These are phyloP conservation scores for Agelas oroides DNA, from an alignment of 37 sponge, comb jelly and placozoan species.

Conservation along the genomic window DNA sequence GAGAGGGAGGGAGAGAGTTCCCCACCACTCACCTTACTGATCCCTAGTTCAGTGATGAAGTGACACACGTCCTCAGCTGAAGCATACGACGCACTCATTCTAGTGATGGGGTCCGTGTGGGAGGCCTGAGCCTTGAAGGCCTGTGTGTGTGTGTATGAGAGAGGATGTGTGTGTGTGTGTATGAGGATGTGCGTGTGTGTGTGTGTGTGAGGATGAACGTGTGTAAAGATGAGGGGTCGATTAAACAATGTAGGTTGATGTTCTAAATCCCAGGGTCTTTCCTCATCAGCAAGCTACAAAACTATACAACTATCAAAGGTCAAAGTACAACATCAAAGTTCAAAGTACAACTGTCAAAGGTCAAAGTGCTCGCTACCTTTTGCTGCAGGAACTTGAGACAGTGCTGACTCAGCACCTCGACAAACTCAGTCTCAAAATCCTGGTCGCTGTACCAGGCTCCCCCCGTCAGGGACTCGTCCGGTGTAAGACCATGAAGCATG, in stretches of 20 bases:
- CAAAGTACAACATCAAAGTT: too few species aligned
- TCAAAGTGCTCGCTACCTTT: too few species aligned
- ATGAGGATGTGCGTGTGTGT: too few species aligned
- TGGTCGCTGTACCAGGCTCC: constrained; percentile 98
- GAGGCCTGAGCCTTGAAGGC: constrained; percentile 53
- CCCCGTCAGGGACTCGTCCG: constrained; percentile 92
- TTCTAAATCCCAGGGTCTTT: too few species aligned
- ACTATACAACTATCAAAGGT: too few species aligned
- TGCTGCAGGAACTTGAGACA: constrained; percentile 84
- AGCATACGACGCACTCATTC: constrained; percentile 57
- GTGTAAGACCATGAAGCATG: constrained; percentile 87
- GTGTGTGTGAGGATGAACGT: too few species aligned
- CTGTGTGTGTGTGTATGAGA: constrained; percentile 12
- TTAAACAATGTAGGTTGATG: too few species aligned
- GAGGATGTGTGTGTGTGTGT: not conserved
- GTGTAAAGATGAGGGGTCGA: not conserved
- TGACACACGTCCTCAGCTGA: constrained; percentile 79
- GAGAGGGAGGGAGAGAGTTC: not conserved
- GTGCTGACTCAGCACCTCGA: constrained; percentile 88
- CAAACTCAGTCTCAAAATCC: constrained; percentile 99
- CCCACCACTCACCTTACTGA: constrained; percentile 92
- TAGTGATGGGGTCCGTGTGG: constrained; percentile 51
- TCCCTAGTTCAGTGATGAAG: constrained; percentile 89
- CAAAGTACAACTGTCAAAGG: too few species aligned
- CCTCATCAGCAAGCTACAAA: too few species aligned